These are phyloP conservation scores for Ornithoptera priamus DNA, from an alignment of 2,888 invertebrate genomes.

Conservation along the genomic window DNA sequence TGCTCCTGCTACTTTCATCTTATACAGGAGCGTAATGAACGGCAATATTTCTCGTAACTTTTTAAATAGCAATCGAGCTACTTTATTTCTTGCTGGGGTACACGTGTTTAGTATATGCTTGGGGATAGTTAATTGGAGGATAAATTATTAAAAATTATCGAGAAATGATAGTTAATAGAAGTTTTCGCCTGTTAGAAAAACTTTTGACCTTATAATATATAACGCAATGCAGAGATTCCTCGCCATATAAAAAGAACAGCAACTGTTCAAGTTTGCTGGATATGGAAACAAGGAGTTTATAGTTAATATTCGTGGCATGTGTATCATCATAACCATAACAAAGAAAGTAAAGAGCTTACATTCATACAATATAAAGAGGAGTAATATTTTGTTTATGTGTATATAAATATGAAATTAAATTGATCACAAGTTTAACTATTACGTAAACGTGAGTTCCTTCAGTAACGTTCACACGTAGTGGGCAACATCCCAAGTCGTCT, in stretches of 20 bases:
- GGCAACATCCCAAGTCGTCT: conserved; percentile 47
- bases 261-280: not conserved
- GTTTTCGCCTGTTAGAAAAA: no score
- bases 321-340: not conserved
- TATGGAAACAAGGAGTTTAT: not conserved
- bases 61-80: not conserved
- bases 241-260: not conserved
- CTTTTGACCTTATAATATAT: not conserved
- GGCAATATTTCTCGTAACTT: not conserved
- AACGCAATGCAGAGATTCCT: not conserved
- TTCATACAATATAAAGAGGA: no score
- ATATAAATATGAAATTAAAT: not conserved
- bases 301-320: not conserved
- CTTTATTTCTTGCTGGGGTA: not conserved
- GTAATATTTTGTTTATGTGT: not conserved
- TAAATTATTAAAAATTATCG: not conserved
- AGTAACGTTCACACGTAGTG: conserved; percentile 46
- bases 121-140: not conserved
- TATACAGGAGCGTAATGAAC: not conserved
- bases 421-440: conserved; percentile 3
- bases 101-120: not conserved
- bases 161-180: no score
- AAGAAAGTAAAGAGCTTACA: not conserved
- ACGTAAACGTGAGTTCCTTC: conserved; percentile 37
- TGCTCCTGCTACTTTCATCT: not conserved